phyloP scores from a whole-genome alignment of 2,888 invertebrate genomes.

The Nipponacmea schrenckii region DNA sequence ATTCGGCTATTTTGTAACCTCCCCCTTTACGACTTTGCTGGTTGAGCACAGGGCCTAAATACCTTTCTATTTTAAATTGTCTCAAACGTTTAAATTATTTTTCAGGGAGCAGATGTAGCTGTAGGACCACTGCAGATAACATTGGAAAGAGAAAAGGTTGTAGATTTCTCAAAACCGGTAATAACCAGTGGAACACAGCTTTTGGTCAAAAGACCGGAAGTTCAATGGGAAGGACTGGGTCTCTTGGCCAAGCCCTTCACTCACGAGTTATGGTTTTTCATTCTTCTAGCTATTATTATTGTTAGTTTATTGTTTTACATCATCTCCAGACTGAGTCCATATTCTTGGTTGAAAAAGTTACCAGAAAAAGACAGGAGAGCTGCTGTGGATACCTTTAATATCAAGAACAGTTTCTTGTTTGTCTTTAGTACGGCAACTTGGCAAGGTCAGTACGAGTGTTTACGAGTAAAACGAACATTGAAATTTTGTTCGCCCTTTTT shows the following conservation, averaged over 20 bases:
- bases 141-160: constrained; percentile 24
- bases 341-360: constrained; percentile 38
- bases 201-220: constrained; percentile 33
- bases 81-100: too few relatives aligned
- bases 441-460: constrained; percentile 32
- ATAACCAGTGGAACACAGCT: constrained; percentile 30
- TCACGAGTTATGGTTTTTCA: constrained; percentile 34
- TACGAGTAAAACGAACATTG: too few relatives aligned
- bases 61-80: too few relatives aligned
- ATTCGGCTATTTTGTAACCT: too few relatives aligned
- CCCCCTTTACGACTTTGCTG: too few relatives aligned
- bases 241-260: constrained; percentile 34
- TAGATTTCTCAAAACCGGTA: constrained; percentile 35
- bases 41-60: too few relatives aligned
- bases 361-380: constrained; percentile 31
- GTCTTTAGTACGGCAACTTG: constrained; percentile 36
- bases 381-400: constrained; percentile 37
- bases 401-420: constrained; percentile 38
- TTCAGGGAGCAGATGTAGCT: constrained; percentile 35
- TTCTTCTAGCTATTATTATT: constrained; percentile 31
- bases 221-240: constrained; percentile 29
- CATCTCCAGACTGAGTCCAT: constrained; percentile 38
- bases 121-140: constrained; percentile 32
- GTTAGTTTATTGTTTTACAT: constrained; percentile 34
- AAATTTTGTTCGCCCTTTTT: too few relatives aligned